Base-by-base conservation (phyloP, 2,888 invertebrate species). In the Cenopis cana region DNA sequence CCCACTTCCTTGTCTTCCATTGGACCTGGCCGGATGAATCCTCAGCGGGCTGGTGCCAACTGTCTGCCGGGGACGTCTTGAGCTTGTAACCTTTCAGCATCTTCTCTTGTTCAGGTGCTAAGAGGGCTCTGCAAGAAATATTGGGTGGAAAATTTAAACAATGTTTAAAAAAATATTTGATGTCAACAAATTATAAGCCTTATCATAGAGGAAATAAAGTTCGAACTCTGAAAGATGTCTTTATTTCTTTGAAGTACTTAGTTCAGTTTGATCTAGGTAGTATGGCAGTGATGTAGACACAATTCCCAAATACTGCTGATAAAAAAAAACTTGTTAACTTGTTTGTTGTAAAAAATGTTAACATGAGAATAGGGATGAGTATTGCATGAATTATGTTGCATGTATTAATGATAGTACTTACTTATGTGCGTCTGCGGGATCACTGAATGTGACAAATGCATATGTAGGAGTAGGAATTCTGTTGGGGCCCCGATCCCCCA, bases 31-130 rank as follows among this genome's bases (percentile, higher is more conserved):
- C 90, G 50, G 89, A 83, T 0, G 85, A 80, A 57, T 88, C 87
- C 74, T 90, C 90, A 0, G 82, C 88, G 0, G 95, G 95, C 79
- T 95, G 95, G 81, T 95, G 95, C 95, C 95, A 95, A 69, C 94
- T 94, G 79, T 95, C 94, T 0, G 95, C 95, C 0, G 95, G 93
- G 0, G 91, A 91, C 68, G 94, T 93, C 76, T 88, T 88, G 56
- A 95, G 82, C 69, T 80, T 83, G 54, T 89, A 85, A 10, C 91
- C 92, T 46, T 88, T 80, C 2, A 93, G 76, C 10, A 75, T 78
- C 75, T 89, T 90, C 74, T 91, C 89, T 62, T 90, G 87, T 10
- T 73, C 68, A 14, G 91, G 91, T 4, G 93, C 93, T 82, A 83
- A 81, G 18, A 92, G 81, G 5, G 93, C 93, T 78, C 93, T 93